A percentile compares a stretch with the other conserved stretches of the same genome.
These are phyloP conservation scores for Macquaria australasica DNA, from an alignment of 2,113 vertebrate species.

Conservation along the genomic window DNA sequence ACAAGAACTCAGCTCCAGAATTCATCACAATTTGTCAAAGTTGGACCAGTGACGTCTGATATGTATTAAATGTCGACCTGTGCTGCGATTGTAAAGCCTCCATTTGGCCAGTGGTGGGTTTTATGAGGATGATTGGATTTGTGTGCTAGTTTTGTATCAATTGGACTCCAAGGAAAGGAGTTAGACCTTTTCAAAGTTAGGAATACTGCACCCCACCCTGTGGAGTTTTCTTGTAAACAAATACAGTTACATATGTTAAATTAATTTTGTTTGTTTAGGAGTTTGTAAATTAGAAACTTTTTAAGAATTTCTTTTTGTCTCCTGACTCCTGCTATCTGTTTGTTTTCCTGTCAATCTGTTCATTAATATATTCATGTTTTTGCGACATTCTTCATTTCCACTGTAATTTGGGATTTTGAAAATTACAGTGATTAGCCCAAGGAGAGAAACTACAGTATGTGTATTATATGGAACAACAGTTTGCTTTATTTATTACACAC, in stretches of 20 bases:
- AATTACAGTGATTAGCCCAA: not conserved
- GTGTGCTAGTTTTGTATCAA: not conserved
- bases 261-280: not conserved
- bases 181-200: not conserved
- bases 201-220: not conserved
- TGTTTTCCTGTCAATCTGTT: conserved; percentile 19
- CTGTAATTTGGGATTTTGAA: not conserved
- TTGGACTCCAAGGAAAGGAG: not conserved
- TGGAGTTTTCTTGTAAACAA: not conserved
- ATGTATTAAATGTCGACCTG: not conserved
- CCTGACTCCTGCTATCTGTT: conserved; percentile 7
- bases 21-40: too few relatives aligned
- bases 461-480: conserved; percentile 1
- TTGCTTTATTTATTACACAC: conserved; percentile 19
- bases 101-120: not conserved
- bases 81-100: not conserved
- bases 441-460: conserved; percentile 2
- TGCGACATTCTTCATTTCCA: conserved; percentile 5
- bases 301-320: not conserved
- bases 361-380: conserved; percentile 7
- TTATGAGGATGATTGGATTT: not conserved
- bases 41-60: too few relatives aligned
- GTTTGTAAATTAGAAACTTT: conserved; percentile 1
- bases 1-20: too few relatives aligned
- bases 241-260: not conserved